Evolutionary conservation across 2,888 invertebrate genomes (phyloP).

Genomic region (Mamestra brassicae): DNA sequence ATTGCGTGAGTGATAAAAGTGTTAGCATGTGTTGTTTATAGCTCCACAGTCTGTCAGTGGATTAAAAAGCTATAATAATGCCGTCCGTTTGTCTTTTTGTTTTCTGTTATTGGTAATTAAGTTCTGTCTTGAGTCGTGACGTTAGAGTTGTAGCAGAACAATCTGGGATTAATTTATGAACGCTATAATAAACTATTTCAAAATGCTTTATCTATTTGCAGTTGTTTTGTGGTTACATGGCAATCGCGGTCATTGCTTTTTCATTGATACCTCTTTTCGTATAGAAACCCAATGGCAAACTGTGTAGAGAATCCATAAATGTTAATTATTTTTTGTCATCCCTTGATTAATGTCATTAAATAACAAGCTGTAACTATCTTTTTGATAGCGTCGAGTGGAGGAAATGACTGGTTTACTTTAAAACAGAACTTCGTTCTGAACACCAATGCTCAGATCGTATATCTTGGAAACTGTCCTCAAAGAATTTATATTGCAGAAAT

Average conservation of each 20-base stretch:
- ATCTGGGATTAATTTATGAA: neutral
- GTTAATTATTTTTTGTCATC: too few species aligned
- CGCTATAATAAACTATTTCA: neutral
- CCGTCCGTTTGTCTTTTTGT: constrained; percentile 3
- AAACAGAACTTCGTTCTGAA: neutral
- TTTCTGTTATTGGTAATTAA: constrained; percentile 18
- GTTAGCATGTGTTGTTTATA: constrained; percentile 42
- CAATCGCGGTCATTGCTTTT: neutral
- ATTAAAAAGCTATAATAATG: constrained; percentile 26
- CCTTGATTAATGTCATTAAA: too few species aligned
- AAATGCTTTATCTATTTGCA: neutral
- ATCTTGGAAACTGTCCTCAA: neutral
- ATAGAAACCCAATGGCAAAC: too few species aligned
- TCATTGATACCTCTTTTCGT: too few species aligned
- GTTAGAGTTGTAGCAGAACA: neutral
- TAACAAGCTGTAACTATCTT: too few species aligned
- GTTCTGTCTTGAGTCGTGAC: constrained; percentile 1
- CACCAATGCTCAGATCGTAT: neutral
- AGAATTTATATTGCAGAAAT: constrained; percentile 22
- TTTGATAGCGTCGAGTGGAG: neutral
- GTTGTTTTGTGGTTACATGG: neutral
- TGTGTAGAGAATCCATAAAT: too few species aligned
- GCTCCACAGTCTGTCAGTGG: constrained; percentile 12
- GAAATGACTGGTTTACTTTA: neutral
- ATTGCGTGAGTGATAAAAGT: constrained; percentile 51